These are phyloP conservation scores for Erythrolamprus reginae DNA, from an alignment of 2,113 vertebrate species.

Conservation along the genomic window DNA sequence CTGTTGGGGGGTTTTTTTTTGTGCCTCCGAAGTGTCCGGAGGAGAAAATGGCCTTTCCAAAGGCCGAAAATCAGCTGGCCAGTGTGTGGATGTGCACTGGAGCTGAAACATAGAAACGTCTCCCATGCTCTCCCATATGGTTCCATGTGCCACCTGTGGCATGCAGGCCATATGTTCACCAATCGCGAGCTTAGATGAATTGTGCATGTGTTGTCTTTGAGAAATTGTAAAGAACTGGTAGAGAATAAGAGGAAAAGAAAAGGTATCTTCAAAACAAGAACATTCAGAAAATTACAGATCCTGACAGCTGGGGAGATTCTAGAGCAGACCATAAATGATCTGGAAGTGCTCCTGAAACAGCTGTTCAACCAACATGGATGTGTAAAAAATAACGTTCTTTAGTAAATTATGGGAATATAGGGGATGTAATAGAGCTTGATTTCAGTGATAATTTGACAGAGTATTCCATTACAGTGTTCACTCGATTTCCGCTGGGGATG, in stretches of 20 bases:
- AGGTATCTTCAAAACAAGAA: background rate
- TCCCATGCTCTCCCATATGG: too few species aligned
- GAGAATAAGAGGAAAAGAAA: background rate
- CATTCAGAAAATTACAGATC: background rate
- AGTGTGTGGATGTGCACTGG: too few species aligned
- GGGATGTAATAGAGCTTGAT: background rate
- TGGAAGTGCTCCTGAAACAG: background rate
- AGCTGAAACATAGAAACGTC: too few species aligned
- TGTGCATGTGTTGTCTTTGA: background rate
- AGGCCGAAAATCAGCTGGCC: too few species aligned
- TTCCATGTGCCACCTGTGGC: too few species aligned
- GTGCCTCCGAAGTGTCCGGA: too few species aligned
- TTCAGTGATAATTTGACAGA: background rate
- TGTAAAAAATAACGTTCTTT: background rate
- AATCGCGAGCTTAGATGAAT: too few species aligned
- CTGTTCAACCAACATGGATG: background rate
- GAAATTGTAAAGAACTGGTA: background rate
- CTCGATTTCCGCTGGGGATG: too few species aligned
- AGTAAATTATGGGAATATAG: background rate
- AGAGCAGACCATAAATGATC: background rate
- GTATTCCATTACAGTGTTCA: too few species aligned
- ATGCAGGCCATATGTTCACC: too few species aligned
- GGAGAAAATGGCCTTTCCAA: too few species aligned
- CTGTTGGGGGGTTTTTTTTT: too few species aligned
- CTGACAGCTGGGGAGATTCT: background rate